Conservation (phyloP, 2,797 vertebrate genomes). For the Enteromius treurensis region DNA sequence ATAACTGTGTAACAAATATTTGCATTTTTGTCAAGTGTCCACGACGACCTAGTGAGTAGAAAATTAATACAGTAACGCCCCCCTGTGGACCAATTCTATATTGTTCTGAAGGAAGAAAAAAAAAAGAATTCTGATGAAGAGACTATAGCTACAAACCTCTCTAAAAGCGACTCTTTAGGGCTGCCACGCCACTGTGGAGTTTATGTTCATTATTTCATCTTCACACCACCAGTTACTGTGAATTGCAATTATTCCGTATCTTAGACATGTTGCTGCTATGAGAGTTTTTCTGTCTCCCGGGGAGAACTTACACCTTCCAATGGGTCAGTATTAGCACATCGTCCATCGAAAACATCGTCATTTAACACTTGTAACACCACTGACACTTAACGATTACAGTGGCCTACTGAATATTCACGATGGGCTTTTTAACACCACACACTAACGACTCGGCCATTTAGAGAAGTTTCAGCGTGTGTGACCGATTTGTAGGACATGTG, state of each 20-base stretch:
- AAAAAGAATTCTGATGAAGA: background rate
- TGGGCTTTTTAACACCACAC: conserved; percentile 69
- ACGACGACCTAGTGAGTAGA: background rate
- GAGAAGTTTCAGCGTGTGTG: conserved; percentile 28
- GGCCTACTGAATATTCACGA: conserved; percentile 56
- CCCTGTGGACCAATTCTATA: conserved; percentile 35
- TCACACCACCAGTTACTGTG: background rate
- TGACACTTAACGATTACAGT: conserved; percentile 52
- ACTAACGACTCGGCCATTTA: conserved; percentile 40
- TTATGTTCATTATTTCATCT: background rate
- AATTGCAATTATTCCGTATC: background rate
- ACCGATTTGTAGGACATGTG: conserved; percentile 2
- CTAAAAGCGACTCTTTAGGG: background rate
- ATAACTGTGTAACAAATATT: background rate
- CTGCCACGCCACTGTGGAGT: background rate
- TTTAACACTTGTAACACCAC: conserved; percentile 64
- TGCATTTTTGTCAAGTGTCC: background rate
- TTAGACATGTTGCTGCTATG: background rate
- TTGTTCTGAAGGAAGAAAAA: background rate
- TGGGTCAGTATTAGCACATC: conserved; percentile 61
- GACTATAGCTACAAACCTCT: background rate
- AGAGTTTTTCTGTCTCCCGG: conserved; percentile 29
- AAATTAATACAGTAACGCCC: conserved; percentile 43
- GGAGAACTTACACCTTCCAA: conserved; percentile 73
- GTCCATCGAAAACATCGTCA: conserved; percentile 65